phyloP scores from a whole-genome alignment of 1,140 invertebrate species.

The Meteorus sp. region DNA sequence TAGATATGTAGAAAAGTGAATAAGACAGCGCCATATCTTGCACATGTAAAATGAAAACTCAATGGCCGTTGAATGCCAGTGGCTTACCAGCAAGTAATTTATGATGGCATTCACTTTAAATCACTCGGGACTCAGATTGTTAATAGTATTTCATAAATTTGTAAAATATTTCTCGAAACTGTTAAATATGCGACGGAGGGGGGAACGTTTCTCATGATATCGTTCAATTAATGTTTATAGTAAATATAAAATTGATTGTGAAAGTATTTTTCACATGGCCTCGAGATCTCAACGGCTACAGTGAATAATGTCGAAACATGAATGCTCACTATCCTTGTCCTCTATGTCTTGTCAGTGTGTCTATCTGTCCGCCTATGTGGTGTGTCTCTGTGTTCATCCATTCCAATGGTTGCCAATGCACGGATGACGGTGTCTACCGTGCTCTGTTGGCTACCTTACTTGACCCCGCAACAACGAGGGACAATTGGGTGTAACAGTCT shows the following conservation, averaged over 20 bases:
- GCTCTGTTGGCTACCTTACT: conserved; percentile 52
- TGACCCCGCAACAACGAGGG: conserved; percentile 57
- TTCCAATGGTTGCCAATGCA: conserved; percentile 13
- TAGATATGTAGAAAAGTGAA: neutral
- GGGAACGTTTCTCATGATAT: too few species aligned
- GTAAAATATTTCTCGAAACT: too few species aligned
- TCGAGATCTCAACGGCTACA: neutral
- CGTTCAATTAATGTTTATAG: too few species aligned
- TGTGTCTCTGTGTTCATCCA: conserved; percentile 1
- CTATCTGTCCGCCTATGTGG: too few species aligned
- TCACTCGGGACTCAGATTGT: too few species aligned
- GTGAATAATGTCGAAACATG: too few species aligned
- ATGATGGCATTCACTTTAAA: conserved; percentile 17
- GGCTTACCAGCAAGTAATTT: conserved; percentile 20
- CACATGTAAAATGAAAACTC: too few species aligned
- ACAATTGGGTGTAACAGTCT: conserved; percentile 60
- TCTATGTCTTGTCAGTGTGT: too few species aligned
- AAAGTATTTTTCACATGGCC: conserved; percentile 16
- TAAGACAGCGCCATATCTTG: neutral
- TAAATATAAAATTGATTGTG: too few species aligned
- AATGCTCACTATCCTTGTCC: too few species aligned
- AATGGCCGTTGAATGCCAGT: conserved; percentile 5
- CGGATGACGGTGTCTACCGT: conserved; percentile 41
- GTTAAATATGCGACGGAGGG: too few species aligned
- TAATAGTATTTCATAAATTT: too few species aligned